These are phyloP conservation scores for Montipora foliosa DNA, from an alignment of 64 coral and sea anemone genomes.

Conservation along the genomic window DNA sequence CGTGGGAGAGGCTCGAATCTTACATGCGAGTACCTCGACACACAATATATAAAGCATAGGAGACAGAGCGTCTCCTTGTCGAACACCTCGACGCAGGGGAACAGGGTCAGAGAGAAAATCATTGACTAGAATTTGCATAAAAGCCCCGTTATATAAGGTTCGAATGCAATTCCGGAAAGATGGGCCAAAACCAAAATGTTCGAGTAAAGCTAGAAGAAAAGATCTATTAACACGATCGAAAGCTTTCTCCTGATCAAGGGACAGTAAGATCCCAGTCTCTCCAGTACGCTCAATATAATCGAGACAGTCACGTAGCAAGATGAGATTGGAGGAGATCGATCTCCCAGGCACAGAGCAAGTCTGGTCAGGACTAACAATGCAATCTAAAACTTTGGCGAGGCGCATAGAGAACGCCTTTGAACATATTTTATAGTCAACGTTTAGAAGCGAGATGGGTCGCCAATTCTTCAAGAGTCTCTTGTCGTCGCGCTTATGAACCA, in stretches of 20 bases:
- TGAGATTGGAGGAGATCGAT: background rate
- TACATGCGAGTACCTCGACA: background rate
- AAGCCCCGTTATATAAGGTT: background rate
- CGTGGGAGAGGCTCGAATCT: background rate
- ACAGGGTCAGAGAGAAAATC: background rate
- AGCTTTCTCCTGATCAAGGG: conserved; percentile 1
- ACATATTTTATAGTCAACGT: conserved; percentile 38
- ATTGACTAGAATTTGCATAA: background rate
- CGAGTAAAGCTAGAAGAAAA: background rate
- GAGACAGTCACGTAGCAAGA: background rate
- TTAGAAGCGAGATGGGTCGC: conserved; percentile 18
- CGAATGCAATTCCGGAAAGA: background rate
- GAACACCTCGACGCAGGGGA: too few relatives aligned
- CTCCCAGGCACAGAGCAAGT: background rate
- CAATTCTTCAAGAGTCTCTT: background rate
- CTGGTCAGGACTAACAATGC: background rate
- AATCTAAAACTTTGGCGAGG: background rate
- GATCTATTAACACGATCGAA: background rate
- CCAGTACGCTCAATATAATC: background rate
- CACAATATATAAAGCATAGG: background rate
- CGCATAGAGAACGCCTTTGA: background rate
- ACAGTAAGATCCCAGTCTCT: background rate
- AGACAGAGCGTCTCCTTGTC: background rate
- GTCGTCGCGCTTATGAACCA: conserved; percentile 21
- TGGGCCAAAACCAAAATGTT: background rate